Base-by-base conservation (phyloP, 2,797 vertebrate species). In the Takifugu rubripes region DNA sequence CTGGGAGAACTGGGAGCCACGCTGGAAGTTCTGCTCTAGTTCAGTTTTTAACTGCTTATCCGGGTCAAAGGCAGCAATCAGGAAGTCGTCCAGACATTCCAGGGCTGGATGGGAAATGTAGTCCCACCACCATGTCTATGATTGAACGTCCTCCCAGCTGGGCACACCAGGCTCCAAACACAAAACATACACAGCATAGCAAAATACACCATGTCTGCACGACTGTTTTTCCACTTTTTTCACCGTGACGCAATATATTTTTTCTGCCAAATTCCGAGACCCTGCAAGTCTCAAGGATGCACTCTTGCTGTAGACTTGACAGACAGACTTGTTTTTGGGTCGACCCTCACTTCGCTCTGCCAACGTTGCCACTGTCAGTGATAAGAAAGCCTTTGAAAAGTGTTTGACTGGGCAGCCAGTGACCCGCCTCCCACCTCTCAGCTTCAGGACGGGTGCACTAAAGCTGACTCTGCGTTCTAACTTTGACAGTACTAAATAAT, bases 401-500 rank as follows among this genome's bases (percentile, higher is more conserved):
- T 59, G 66, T 79, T 85, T 88, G 84, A 89, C 79, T 70, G 81
- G 85, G 86, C 87, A 84, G 77, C 75, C 59, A 54, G 72, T 54
- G 72, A 83, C 83, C 74, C 67, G 70, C 66, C 69, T 79, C 61
- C 52, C 66, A 61, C 61, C 71, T 69, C 68, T 59, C 60, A 56
- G 72, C 70, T 78, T 69, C 68, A 45, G 77, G 75, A 81, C 62
- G 58, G 78, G 58, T 81, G 80, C 72, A 84, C 76, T 60, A 72
- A 77, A 75, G 56, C 77, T 73, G 62, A 66, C 56, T 61, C 61
- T 25, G 51, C 84, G 74, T 85, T 82, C 70, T 60, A 45, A 72
- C 70, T 84, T 70, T 86, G 87, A 87, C 85, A 88, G 84, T 75
- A 59, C 74, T 64, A 53, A 59, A 36, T 5, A 78, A 91, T 92